Base-by-base conservation (phyloP, 2,797 vertebrate species). In the Peromyscus aztecus region DNA sequence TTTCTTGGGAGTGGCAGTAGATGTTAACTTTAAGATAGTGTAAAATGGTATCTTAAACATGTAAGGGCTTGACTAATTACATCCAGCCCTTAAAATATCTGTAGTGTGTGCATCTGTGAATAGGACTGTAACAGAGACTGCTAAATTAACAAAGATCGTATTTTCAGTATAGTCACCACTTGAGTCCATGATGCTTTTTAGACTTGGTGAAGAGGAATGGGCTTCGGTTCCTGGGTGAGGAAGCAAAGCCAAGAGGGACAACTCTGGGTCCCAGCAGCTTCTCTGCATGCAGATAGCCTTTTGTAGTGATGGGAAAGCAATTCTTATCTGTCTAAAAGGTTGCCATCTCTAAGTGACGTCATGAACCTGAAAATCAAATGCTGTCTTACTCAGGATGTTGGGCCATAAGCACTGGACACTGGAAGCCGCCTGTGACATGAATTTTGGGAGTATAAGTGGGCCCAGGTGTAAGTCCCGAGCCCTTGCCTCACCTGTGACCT, bases 1-100 rank as follows among this genome's bases (percentile, higher is more conserved):
- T 92, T 78, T 95, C 84, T 89, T 90, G 89, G 89, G 92, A 94
- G 59, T 65, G 88, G 13, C 19, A 76, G 82, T 95, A 86, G 81
- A 57, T 76, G 63, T 91, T 63, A 75, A 21, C 90, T 93, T 91
- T 80, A 43, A 94, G 34, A 37, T 55, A 78, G 65, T 80, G 63
- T 92, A 84, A 92, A 67, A 85, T 67, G 63, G 24, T 89, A 49
- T 65, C 29, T 94, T 17, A 43, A 88, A 61, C 13, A 78, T 40
- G 57, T 76, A 77, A 93, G 90, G 40, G 24, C 75, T 85, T 90
- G 73, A 89, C 49, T 76, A 61, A 93, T 85, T 95, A 90, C 52
- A 24, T 34, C 43, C n/a, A 73, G 37, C 90, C 91, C 90, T 92
- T 89, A 86, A 90, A 73, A 82, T 93, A 49, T 21, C 24, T 61